Base-by-base conservation (phyloP, 2,113 vertebrate genomes). In the Spea bombifrons region DNA sequence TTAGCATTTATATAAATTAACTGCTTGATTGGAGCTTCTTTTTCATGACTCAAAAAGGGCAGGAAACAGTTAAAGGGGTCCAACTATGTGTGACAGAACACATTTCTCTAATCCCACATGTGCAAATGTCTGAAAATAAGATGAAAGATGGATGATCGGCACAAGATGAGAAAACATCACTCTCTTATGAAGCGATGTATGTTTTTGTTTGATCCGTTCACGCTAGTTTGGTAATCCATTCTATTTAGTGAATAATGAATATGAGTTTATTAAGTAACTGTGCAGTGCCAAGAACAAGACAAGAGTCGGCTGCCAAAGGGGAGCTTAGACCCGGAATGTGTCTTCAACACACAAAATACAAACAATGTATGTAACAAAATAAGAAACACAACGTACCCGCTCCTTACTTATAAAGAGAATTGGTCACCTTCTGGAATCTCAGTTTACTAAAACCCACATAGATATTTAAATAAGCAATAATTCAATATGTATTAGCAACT, bases 201-300 rank as follows among this genome's bases (percentile, higher is more conserved):
- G 43, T 44, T 52, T 52, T 48, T 49, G 61, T 75, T 75, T 75
- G 61, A 75, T 75, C 73, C 73, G n/a, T 66, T 66, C 73, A 63
- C 43, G 61, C 61, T 66, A 66, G 73, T 75, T 75, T 66, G 65
- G 73, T 75, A 75, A 75, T 75, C 73, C 73, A 52, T 66, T 16
- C 61, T 44, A 75, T 75, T 75, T 16, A 52, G 59, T 44, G 73
- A 52, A 75, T 75, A 75, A 75, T 75, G 73, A 65, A 66, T 63
- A 75, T 59, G 64, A 75, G 50, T 66, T 61, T 48, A 5, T 66
- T 66, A 6, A 63, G 73, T 65, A 63, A 75, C 64, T 8, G 5
- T 46, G 30, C 3, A 66, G 47, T 8, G 73, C 73, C 61, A 75
- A 75, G 64, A 43, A 66, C 5, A 16, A 66, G 12, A 44, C 61